Evolutionary conservation across 2,888 invertebrate species (phyloP).

Genomic region (Clunio marinus): DNA sequence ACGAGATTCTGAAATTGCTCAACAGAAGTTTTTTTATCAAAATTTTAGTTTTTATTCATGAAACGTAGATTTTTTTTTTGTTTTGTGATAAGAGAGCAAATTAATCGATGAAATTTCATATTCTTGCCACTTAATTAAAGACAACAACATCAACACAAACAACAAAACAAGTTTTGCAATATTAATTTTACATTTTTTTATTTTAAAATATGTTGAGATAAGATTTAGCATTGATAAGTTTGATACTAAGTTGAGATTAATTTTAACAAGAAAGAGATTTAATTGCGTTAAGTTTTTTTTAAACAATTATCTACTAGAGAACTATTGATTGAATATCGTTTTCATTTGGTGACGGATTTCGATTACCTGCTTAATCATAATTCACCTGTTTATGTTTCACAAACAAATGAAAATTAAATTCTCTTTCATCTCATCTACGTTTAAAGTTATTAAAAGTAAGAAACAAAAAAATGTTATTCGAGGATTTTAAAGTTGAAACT

Average conservation of each 20-base stretch:
- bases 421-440: not conserved
- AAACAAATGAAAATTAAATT: not conserved
- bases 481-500: no score
- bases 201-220: not conserved
- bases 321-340: constrained; percentile 5
- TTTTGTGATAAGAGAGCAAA: constrained; percentile 7
- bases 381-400: not conserved
- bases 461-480: no score
- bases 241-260: not conserved
- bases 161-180: constrained; percentile 19
- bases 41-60: no score
- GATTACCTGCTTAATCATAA: constrained; percentile 11
- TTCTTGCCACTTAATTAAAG: constrained; percentile 15
- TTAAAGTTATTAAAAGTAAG: no score
- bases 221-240: not conserved
- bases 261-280: not conserved
- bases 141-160: constrained; percentile 7
- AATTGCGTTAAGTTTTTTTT: not conserved
- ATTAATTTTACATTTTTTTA: constrained; percentile 23
- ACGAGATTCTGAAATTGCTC: constrained; percentile 11
- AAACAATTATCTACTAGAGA: no score
- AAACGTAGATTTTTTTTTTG: not conserved
- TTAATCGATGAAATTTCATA: not conserved
- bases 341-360: constrained; percentile 8
- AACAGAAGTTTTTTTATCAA: no score